Evolutionary conservation across 2,888 invertebrate species (phyloP).

Genomic region (Spisula subtruncata): DNA sequence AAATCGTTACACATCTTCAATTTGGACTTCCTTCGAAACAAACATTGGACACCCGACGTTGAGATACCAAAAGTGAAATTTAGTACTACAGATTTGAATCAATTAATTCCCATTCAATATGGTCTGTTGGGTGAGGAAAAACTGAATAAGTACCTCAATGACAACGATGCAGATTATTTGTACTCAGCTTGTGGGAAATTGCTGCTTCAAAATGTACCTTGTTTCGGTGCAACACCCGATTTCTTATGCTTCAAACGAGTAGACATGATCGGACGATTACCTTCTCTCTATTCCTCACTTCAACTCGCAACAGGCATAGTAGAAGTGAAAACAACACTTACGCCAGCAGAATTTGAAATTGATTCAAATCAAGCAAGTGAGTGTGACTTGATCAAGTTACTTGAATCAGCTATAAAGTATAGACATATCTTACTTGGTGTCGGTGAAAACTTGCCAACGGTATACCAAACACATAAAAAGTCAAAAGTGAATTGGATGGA

Average conservation of each 20-base stretch:
- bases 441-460: not conserved
- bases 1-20: slow-evolving; percentile 2
- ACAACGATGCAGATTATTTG: not conserved
- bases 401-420: not conserved
- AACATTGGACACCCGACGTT: not conserved
- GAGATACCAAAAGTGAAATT: not conserved
- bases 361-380: not conserved
- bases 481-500: no score
- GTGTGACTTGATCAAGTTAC: not conserved
- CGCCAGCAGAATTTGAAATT: not conserved
- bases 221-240: slow-evolving; percentile 28
- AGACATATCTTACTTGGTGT: not conserved
- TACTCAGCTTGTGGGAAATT: not conserved
- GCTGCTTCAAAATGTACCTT: slow-evolving; percentile 9
- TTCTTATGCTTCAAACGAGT: not conserved
- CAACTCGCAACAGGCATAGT: not conserved
- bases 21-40: not conserved
- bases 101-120: not conserved
- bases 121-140: slow-evolving; percentile 20
- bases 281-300: not conserved
- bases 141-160: not conserved
- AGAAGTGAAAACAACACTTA: slow-evolving; percentile 13
- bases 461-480: no score
- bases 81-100: no score
- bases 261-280: not conserved